Percentiles rank a stretch among this genome's conserved stretches.
phyloP scores from a whole-genome alignment of 2,113 vertebrate species.

The Podocnemis expansa region DNA sequence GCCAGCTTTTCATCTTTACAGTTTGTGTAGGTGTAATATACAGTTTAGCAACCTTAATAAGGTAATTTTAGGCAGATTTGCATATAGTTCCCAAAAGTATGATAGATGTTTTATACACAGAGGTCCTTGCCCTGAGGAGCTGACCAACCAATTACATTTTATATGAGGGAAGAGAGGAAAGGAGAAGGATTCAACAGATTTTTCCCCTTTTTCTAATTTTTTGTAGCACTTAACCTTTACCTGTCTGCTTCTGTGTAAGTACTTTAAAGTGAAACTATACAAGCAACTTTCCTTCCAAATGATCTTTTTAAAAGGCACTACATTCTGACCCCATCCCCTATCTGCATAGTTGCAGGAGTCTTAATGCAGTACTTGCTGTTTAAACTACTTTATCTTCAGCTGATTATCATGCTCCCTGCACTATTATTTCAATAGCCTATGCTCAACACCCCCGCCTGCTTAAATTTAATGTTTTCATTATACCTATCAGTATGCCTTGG shows the following conservation, averaged over 20 bases:
- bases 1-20: background rate
- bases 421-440: constrained; percentile 39
- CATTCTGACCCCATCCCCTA: background rate
- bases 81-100: background rate
- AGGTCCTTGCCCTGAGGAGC: background rate
- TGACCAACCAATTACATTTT: background rate
- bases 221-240: background rate
- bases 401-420: constrained; percentile 8
- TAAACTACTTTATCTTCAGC: constrained; percentile 29
- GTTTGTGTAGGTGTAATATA: background rate
- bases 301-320: background rate
- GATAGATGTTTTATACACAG: background rate
- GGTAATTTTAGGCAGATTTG: accelerated
- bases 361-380: background rate
- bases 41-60: background rate
- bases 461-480: constrained; percentile 41
- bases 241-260: background rate
- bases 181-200: accelerated
- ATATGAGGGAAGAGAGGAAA: background rate
- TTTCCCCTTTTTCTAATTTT: accelerated
- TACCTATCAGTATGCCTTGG: constrained; percentile 23
- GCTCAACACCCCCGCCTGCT: background rate
- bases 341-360: background rate
- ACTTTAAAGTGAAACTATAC: background rate
- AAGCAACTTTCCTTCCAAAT: background rate